Percentiles rank a stretch among this genome's conserved stretches.
Conservation (phyloP, 2,888 invertebrate genomes). For the Steromphala cineraria region DNA sequence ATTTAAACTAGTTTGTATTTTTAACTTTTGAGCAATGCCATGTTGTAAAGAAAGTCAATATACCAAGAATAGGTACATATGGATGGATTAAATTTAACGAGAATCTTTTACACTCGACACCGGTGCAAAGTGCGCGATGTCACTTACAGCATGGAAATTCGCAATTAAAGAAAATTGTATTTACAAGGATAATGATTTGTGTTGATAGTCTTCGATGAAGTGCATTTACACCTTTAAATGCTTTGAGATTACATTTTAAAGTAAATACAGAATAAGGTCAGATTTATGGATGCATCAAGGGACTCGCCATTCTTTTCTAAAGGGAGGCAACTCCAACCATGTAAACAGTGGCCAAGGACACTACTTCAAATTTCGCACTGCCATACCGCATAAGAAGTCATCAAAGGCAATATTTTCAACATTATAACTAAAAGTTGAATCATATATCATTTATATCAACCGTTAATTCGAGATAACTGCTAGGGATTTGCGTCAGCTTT, state of each 20-base stretch:
- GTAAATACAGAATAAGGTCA: neutral
- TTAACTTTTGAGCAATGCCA: too few relatives aligned
- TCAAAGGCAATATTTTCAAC: too few relatives aligned
- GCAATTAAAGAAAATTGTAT: neutral
- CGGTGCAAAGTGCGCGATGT: neutral
- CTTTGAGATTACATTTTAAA: neutral
- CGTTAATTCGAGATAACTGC: too few relatives aligned
- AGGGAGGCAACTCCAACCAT: neutral
- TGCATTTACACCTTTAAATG: neutral
- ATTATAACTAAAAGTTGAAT: too few relatives aligned
- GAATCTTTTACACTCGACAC: neutral
- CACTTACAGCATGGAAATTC: neutral
- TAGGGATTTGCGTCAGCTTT: too few relatives aligned
- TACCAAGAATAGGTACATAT: too few relatives aligned
- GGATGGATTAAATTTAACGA: neutral
- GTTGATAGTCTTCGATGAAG: neutral
- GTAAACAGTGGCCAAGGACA: conserved; percentile 2
- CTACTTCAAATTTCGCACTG: too few relatives aligned
- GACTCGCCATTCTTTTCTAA: neutral
- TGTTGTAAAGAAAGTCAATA: too few relatives aligned
- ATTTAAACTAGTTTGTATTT: too few relatives aligned
- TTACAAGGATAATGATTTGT: neutral
- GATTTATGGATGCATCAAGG: neutral
- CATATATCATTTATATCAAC: too few relatives aligned
- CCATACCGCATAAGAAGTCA: too few relatives aligned